Base-by-base conservation (phyloP, 2,888 invertebrate genomes). In the Steromphala cineraria region DNA sequence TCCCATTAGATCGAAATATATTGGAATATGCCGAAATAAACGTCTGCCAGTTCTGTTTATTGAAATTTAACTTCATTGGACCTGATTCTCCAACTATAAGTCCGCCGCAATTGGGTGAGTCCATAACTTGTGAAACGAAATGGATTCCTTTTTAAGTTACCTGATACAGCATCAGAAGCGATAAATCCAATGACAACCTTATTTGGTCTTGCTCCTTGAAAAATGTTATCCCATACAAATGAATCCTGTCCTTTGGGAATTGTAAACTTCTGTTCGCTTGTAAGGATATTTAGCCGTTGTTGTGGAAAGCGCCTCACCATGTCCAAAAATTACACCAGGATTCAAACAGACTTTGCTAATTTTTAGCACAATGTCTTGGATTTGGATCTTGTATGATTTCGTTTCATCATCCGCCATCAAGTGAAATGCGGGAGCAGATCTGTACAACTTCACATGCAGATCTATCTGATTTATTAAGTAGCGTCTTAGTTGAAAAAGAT, bases 281-380 rank as follows among this genome's bases (percentile, higher is more conserved):
- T 55, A 55, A 17, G 15, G 55, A 17, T 55, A 55, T 55, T 55
- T n/a, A 8, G 55, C 55, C 21, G 55, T 2, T 21, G 55, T 55
- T 7, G 55, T 55, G 19, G 19, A n/a, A 15, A 21, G 21, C n/a
- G 55, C 55, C 17, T 7, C 1, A 55, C 55, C 28, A 28, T 82
- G 83, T n/a, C 76, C 83, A 28, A 79, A 82, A 19, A 84, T 81
- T 13, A 85, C 79, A 7, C 80, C 83, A 0, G 83, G 81, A 31
- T 84, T 83, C 15, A 84, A 80, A 53, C 74, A 7, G 10, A 36
- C 71, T 15, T 36, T 36, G 4, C 2, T 36, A 2, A 36, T 7
- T 7, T 36, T 36, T 7, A 71, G 31, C 21, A 28, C 71, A 15
- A 71, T 36, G 28, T 71, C 71, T 28, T 71, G 28, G 7, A 71